Base-by-base conservation (phyloP, 2,113 vertebrate genomes). In the Corythornis madagascariensis region DNA sequence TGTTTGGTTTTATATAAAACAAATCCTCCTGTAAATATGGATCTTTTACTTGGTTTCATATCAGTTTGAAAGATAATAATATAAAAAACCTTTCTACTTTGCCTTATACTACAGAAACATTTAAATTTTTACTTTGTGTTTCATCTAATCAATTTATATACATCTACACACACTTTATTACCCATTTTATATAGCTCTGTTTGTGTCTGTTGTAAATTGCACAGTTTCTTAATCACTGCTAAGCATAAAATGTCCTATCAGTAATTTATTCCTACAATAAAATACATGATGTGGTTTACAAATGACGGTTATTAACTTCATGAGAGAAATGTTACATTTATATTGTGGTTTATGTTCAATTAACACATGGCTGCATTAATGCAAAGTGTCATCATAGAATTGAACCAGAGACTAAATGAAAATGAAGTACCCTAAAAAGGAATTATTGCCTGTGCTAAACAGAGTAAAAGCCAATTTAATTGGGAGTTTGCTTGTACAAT, bases 251-350 rank as follows among this genome's bases (percentile, higher is more conserved):
- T 83, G 77, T 20, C 47, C 42, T 81, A 93, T 79, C 84, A 90
- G 67, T 95, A 95, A 93, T 90, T 94, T 95, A 96, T 89, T 95
- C 64, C 63, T 79, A 82, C 85, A 95, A 83, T 90, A 95, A 96
- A 93, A 92, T 90, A 88, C 66, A 89, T 70, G 13, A 93, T 95
- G 70, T 75, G 50, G 45, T 82, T 84, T 94, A 81, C 88, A 95
- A 95, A 96, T 86, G 28, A 78, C 59, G 70, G 80, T 80, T 94
- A 93, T 95, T 96, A 96, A 93, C 89, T 94, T 96, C 83, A 93
- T 52, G 70, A 82, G 80, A 93, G 59, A 90, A 84, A 92, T 82
- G 81, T 85, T 94, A 63, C 74, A 87, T 87, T 94, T 94, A 83
- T 81, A 67, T 84, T 82, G 66, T 83, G 45, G 86, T 93, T 96